Conservation (phyloP, 2,113 vertebrate species). For the Thunnus maccoyii region DNA sequence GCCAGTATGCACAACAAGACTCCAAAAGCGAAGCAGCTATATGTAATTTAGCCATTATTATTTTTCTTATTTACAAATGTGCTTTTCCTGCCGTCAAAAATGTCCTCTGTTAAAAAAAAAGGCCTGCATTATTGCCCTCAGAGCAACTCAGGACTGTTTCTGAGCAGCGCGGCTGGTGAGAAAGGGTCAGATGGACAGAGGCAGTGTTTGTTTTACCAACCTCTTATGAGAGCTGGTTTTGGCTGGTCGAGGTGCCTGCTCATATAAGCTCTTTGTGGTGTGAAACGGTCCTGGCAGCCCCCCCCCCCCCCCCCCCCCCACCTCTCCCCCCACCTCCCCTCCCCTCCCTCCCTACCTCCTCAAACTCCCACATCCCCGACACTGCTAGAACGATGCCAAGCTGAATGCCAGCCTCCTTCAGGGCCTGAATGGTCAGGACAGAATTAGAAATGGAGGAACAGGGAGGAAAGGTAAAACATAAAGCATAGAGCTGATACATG, state of each 20-base stretch:
- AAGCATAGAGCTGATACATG: background rate
- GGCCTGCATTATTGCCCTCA: background rate
- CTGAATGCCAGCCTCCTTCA: constrained; percentile 52
- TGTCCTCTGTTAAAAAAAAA: background rate
- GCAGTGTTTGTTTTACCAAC: constrained; percentile 59
- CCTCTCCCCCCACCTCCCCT: background rate
- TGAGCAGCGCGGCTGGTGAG: constrained; percentile 33
- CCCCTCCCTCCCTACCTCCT: background rate
- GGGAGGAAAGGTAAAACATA: background rate
- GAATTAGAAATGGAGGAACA: constrained; percentile 50
- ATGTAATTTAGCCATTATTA: no score
- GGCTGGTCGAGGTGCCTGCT: constrained; percentile 57
- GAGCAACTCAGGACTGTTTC: constrained; percentile 1
- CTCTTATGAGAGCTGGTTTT: constrained; percentile 61
- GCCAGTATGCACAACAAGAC: no score
- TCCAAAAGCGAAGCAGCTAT: no score
- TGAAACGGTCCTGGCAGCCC: constrained; percentile 54
- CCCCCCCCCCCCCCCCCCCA: background rate
- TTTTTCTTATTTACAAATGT: no score
- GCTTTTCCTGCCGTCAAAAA: background rate
- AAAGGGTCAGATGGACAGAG: constrained; percentile 41
- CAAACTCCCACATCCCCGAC: constrained; percentile 38
- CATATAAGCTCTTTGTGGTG: constrained; percentile 65
- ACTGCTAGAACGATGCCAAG: constrained; percentile 48
- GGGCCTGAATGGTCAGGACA: constrained; percentile 49